Percentiles rank a stretch among this genome's conserved stretches.
phyloP scores from a whole-genome alignment of 2,797 vertebrate genomes.

The Tragopan temminckii region DNA sequence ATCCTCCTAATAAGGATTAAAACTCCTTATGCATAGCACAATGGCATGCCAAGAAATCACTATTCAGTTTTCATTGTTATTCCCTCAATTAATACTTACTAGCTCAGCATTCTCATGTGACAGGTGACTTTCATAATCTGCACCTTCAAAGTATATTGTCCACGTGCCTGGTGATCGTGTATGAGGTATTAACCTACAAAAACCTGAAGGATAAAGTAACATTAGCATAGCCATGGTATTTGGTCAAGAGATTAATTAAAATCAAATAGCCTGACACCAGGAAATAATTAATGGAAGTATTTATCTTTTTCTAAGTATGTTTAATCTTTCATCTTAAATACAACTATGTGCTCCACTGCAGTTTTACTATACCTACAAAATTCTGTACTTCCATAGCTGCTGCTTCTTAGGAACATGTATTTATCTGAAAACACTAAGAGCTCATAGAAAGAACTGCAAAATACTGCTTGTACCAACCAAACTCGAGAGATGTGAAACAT shows the following conservation, averaged over 20 bases:
- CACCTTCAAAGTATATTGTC: conserved; percentile 97
- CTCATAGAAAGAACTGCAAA: neutral
- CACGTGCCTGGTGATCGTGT: conserved; percentile 93
- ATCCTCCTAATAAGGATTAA: neutral
- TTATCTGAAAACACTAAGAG: neutral
- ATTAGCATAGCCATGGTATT: too few species aligned
- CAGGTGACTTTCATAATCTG: conserved; percentile 93
- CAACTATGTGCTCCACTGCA: neutral
- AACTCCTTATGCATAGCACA: neutral
- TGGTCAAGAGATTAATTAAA: neutral
- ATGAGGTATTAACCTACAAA: conserved; percentile 91
- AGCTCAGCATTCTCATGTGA: conserved; percentile 89
- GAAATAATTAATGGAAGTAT: neutral
- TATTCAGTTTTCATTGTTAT: neutral
- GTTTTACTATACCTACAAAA: neutral
- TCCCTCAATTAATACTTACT: conserved; percentile 78
- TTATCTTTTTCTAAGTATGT: neutral
- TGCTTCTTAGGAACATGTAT: neutral
- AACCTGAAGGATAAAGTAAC: conserved; percentile 81
- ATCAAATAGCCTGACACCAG: neutral
- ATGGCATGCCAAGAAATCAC: neutral
- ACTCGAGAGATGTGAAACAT: neutral
- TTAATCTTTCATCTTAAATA: neutral
- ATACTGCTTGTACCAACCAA: neutral
- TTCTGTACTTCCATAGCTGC: neutral